phyloP scores from a whole-genome alignment of 2,888 invertebrate genomes.

The Tanytarsus gracilentus region DNA sequence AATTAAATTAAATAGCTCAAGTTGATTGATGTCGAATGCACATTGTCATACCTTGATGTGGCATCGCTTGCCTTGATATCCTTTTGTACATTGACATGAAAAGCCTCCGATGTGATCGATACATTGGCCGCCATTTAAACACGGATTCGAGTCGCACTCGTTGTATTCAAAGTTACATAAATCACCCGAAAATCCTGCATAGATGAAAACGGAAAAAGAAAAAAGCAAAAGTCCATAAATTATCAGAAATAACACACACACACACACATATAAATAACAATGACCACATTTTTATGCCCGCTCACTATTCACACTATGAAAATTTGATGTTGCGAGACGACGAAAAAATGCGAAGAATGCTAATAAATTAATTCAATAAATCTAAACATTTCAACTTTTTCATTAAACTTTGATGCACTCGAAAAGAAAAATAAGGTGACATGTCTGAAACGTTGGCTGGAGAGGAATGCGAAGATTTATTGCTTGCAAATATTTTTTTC shows the following conservation, averaged over 20 bases:
- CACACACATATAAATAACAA: background rate
- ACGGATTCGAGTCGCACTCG: slow-evolving; percentile 67
- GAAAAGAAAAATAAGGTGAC: too few relatives aligned
- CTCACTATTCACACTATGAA: background rate
- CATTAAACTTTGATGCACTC: too few relatives aligned
- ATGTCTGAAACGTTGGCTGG: too few relatives aligned
- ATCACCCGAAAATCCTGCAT: slow-evolving; percentile 59
- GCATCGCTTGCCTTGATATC: slow-evolving; percentile 60
- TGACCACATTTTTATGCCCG: too few relatives aligned
- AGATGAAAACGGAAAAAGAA: slow-evolving; percentile 31
- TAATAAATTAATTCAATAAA: too few relatives aligned
- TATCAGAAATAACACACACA: slow-evolving; percentile 5
- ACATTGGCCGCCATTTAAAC: slow-evolving; percentile 64
- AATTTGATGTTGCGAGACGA: background rate
- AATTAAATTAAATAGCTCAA: slow-evolving; percentile 28
- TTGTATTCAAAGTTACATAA: slow-evolving; percentile 66
- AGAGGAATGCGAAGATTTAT: too few relatives aligned
- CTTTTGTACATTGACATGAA: slow-evolving; percentile 58
- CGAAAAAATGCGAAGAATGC: too few relatives aligned
- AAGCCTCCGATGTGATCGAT: slow-evolving; percentile 62
- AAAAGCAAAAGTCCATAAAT: slow-evolving; percentile 1
- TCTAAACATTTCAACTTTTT: too few relatives aligned
- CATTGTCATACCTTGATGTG: slow-evolving; percentile 59
- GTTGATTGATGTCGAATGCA: background rate
- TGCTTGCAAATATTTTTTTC: too few relatives aligned